Evolutionary conservation across 2,888 invertebrate genomes (phyloP).

Genomic region (Adela reaumurella): DNA sequence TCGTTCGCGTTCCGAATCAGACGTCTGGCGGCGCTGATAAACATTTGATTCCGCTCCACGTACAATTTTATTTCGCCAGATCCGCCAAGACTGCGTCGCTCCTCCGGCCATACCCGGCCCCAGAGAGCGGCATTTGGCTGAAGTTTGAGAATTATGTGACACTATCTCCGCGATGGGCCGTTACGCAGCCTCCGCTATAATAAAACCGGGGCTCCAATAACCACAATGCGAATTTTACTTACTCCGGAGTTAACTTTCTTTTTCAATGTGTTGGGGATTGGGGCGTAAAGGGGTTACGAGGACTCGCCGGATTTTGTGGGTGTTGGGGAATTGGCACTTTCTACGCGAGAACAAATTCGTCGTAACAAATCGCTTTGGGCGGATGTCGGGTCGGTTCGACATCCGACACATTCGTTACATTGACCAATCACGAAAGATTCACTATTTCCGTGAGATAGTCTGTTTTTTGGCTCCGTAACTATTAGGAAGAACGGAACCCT

Average conservation of each 20-base stretch:
- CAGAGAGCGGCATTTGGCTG: constrained; percentile 3
- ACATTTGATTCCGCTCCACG: background rate
- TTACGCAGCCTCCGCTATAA: constrained; percentile 8
- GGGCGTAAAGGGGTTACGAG: background rate
- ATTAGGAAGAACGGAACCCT: too few species aligned
- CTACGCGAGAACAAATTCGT: too few species aligned
- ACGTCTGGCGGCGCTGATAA: background rate
- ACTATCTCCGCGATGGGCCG: constrained; percentile 12
- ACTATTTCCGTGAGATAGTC: too few species aligned
- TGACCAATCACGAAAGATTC: too few species aligned
- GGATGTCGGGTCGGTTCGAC: too few species aligned
- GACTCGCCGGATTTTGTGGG: background rate
- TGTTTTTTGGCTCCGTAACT: too few species aligned
- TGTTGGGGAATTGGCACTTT: too few species aligned
- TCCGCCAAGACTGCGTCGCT: background rate
- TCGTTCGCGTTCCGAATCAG: background rate
- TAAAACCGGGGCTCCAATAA: constrained; percentile 12
- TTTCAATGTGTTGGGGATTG: background rate
- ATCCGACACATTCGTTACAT: too few species aligned
- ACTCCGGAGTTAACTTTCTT: constrained; percentile 5
- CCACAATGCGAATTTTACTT: constrained; percentile 9
- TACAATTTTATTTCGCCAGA: background rate
- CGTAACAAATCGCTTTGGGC: too few species aligned
- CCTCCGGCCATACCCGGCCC: too few species aligned
- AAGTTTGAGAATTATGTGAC: constrained; percentile 18